These are phyloP conservation scores for Thaumatotibia leucotreta DNA, from an alignment of 1,140 invertebrate species.

Conservation along the genomic window DNA sequence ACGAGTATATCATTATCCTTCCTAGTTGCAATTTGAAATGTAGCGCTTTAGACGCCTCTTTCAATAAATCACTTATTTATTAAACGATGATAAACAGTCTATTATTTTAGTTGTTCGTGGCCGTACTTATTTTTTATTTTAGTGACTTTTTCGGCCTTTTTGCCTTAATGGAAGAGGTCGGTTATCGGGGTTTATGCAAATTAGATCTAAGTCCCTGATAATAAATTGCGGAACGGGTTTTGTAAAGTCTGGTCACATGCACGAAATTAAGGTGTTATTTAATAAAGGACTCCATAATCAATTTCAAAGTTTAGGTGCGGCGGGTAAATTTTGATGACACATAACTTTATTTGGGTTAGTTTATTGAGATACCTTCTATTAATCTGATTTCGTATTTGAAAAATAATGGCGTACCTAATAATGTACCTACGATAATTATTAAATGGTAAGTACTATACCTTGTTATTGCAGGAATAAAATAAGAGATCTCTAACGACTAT, in stretches of 20 bases:
- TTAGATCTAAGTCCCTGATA: neutral
- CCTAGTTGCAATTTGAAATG: too few species aligned
- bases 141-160: neutral
- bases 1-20: too few species aligned
- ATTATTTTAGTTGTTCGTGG: neutral
- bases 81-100: too few species aligned
- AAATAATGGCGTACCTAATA: too few species aligned
- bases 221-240: conserved; percentile 4
- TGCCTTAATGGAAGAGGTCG: neutral
- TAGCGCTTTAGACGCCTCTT: too few species aligned
- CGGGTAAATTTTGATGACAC: neutral
- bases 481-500: too few species aligned
- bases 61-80: too few species aligned
- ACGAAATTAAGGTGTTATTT: neutral
- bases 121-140: neutral
- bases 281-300: neutral
- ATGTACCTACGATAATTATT: too few species aligned
- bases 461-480: too few species aligned
- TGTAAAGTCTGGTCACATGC: neutral
- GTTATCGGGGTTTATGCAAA: neutral
- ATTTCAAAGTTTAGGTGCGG: neutral
- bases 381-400: too few species aligned
- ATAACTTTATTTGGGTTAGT: neutral
- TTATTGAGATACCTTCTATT: neutral
- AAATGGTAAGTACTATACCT: too few species aligned